These are phyloP conservation scores for Diarsia brunnea DNA, from an alignment of 2,888 invertebrate genomes.

Conservation along the genomic window DNA sequence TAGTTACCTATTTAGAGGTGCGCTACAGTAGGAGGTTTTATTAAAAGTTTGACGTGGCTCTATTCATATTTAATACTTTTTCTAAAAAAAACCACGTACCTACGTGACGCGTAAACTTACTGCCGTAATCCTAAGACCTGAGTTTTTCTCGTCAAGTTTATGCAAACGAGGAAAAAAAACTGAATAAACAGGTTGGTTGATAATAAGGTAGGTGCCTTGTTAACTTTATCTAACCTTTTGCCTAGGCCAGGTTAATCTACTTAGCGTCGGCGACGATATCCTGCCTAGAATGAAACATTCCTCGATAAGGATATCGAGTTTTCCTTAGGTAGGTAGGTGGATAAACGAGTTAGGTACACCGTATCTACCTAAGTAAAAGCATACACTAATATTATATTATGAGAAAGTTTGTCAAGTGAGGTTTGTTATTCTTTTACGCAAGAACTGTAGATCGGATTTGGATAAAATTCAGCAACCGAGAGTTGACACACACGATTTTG, in stretches of 20 bases:
- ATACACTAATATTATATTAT: no score
- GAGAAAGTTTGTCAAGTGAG: no score
- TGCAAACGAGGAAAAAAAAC: background rate
- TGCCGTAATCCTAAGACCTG: no score
- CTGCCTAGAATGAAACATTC: slow-evolving; percentile 24
- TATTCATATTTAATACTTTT: background rate
- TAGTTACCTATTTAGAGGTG: no score
- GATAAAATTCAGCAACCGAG: no score
- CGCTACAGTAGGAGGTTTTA: background rate
- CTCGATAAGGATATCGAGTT: background rate
- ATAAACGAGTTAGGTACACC: no score
- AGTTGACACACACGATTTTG: no score
- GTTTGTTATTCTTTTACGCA: no score
- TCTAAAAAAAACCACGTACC: background rate
- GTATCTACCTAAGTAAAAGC: background rate
- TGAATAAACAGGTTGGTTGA: background rate
- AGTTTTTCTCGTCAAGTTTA: background rate
- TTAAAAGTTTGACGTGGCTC: background rate
- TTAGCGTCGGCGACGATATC: slow-evolving; percentile 21
- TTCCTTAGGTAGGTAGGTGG: no score
- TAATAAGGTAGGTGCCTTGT: slow-evolving; percentile 2
- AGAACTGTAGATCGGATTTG: no score
- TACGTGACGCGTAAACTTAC: background rate
- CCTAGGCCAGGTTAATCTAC: slow-evolving; percentile 15
- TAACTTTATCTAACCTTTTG: slow-evolving; percentile 17